Conservation (phyloP, 2,888 invertebrate species). For the Syrphus vitripennis region DNA sequence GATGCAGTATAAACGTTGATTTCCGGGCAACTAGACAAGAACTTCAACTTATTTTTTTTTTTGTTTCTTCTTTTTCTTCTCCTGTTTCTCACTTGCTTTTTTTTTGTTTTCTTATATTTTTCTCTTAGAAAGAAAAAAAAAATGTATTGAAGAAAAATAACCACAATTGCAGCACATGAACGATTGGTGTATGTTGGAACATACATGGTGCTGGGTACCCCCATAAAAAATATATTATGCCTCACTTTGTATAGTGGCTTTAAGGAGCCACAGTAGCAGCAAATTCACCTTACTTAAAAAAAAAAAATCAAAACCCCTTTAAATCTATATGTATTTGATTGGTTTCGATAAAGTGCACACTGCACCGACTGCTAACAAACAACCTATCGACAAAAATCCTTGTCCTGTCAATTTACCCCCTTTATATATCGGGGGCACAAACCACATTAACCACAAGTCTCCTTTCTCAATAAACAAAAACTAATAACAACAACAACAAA, state of each 20-base stretch:
- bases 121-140: neutral
- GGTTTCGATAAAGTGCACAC: constrained; percentile 30
- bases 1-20: constrained; percentile 71
- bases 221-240: neutral
- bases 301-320: too few species aligned
- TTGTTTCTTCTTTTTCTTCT: neutral
- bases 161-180: constrained; percentile 14
- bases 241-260: constrained; percentile 5
- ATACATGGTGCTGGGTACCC: neutral
- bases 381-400: constrained; percentile 56
- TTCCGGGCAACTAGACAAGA: constrained; percentile 71
- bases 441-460: constrained; percentile 47
- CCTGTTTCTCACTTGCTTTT: neutral
- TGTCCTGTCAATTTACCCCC: constrained; percentile 60
- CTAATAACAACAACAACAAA: neutral
- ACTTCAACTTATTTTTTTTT: constrained; percentile 61
- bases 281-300: constrained; percentile 30
- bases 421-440: constrained; percentile 14
- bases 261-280: constrained; percentile 19
- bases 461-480: constrained; percentile 17
- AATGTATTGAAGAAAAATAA: neutral
- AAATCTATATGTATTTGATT: constrained; percentile 18
- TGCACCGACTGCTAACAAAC: constrained; percentile 2
- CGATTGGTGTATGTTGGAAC: constrained; percentile 22
- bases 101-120: constrained; percentile 10